Evolutionary conservation across 2,113 vertebrate genomes (phyloP).

Genomic region (Serilophus lunatus): DNA sequence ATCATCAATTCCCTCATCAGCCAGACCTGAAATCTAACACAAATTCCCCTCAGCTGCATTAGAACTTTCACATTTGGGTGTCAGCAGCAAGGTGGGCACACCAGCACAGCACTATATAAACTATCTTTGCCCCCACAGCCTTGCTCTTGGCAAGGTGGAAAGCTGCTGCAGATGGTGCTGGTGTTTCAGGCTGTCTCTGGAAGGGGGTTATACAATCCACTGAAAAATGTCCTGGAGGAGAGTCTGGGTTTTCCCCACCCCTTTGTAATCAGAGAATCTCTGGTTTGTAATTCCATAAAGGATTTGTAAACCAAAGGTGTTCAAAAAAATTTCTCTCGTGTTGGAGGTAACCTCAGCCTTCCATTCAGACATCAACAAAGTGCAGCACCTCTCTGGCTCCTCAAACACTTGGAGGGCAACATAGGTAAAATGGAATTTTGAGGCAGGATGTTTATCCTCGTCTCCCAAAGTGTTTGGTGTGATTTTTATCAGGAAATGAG

Average conservation of each 20-base stretch:
- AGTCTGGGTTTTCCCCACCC: background rate
- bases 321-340: rapidly evolving
- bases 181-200: background rate
- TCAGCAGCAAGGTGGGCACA: background rate
- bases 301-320: background rate
- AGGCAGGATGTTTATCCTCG: background rate
- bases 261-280: background rate
- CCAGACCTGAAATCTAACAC: background rate
- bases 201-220: background rate
- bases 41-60: background rate
- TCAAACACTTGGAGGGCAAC: background rate
- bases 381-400: background rate
- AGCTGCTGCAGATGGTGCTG: background rate
- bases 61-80: background rate
- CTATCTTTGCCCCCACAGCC: background rate
- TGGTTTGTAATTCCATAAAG: background rate
- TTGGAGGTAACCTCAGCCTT: background rate
- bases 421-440: background rate
- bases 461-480: background rate
- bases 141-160: background rate
- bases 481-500: background rate
- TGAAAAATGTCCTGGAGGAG: background rate
- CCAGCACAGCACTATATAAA: rapidly evolving
- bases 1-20: background rate
- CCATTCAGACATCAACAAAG: rapidly evolving